phyloP scores from a whole-genome alignment of 2,888 invertebrate genomes.

The Urechis unicinctus region DNA sequence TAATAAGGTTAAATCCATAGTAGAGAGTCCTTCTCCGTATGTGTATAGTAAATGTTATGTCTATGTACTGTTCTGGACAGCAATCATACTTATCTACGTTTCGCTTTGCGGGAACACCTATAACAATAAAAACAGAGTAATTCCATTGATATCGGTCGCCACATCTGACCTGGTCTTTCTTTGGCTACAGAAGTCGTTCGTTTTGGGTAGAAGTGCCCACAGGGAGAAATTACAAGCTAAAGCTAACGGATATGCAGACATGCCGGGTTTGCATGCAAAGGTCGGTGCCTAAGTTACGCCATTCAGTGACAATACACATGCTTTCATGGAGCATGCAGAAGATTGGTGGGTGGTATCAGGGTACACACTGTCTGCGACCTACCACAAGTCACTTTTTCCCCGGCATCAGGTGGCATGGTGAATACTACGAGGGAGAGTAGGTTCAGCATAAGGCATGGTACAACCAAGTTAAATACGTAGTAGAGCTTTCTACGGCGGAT shows the following conservation, averaged over 20 bases:
- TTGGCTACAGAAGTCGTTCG: too few species aligned
- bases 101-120: slow-evolving; percentile 46
- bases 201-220: too few species aligned
- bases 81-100: slow-evolving; percentile 59
- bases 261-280: too few species aligned
- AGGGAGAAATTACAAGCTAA: not conserved
- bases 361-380: slow-evolving; percentile 29
- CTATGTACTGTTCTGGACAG: slow-evolving; percentile 78
- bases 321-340: not conserved
- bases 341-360: not conserved
- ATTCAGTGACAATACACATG: too few species aligned
- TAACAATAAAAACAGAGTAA: slow-evolving; percentile 4
- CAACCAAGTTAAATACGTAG: slow-evolving; percentile 97
- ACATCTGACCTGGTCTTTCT: too few species aligned
- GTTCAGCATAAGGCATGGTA: slow-evolving; percentile 94
- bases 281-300: too few species aligned
- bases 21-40: slow-evolving; percentile 94
- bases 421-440: slow-evolving; percentile 96
- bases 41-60: slow-evolving; percentile 93
- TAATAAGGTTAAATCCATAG: slow-evolving; percentile 99
- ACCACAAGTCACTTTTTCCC: slow-evolving; percentile 95
- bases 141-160: too few species aligned
- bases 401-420: slow-evolving; percentile 94
- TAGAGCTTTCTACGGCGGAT: slow-evolving; percentile 92
- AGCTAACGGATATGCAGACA: too few species aligned